Conservation (phyloP, 23 tunicate genomes). For the Oikopleura dioica region DNA sequence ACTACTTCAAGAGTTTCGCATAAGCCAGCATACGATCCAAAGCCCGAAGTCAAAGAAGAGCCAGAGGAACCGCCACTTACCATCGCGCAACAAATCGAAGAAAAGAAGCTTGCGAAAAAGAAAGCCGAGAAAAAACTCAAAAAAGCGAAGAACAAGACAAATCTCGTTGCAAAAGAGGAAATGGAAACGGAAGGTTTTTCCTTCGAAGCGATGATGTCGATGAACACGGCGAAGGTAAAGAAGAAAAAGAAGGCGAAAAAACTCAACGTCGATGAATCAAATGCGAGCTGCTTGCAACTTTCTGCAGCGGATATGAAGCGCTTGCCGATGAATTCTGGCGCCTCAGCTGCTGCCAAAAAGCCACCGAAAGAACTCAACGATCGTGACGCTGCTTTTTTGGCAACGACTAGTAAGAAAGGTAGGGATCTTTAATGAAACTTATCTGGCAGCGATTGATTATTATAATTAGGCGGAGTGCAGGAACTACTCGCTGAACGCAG, state of each 20-base stretch:
- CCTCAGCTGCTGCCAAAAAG: not conserved
- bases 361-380: not conserved
- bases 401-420: not conserved
- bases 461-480: no score
- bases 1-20: no score
- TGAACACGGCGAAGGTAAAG: slow-evolving; percentile 7
- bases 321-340: not conserved
- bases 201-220: slow-evolving; percentile 3
- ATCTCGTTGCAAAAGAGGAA: not conserved
- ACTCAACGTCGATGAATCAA: not conserved
- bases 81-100: not conserved
- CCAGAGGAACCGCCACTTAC: no score
- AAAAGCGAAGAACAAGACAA: not conserved
- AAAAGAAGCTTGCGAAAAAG: not conserved
- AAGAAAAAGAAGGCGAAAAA: not conserved
- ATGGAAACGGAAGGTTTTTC: not conserved
- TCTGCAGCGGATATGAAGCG: no score
- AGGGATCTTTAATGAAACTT: no score
- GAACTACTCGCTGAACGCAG: no score
- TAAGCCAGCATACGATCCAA: no score
- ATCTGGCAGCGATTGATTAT: no score
- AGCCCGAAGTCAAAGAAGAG: no score
- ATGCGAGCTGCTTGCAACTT: not conserved
- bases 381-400: slow-evolving; percentile 9
- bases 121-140: not conserved